Percentiles rank a stretch among this genome's conserved stretches.
Conservation (phyloP, 2,113 vertebrate genomes). For the Syrrhaptes paradoxus region DNA sequence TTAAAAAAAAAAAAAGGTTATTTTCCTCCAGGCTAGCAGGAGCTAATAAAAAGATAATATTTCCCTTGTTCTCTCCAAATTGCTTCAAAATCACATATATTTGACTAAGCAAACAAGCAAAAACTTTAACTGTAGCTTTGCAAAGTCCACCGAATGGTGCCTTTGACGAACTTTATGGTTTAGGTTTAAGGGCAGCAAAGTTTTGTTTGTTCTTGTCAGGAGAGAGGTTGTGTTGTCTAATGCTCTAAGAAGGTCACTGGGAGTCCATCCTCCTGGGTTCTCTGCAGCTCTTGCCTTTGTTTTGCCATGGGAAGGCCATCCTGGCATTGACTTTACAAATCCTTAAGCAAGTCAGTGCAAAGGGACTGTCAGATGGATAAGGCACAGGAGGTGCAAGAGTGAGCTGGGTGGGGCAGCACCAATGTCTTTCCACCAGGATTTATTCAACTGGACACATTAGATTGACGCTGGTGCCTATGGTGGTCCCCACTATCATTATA, state of each 20-base stretch:
- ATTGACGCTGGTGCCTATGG: not conserved
- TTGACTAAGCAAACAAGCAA: not conserved
- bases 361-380: not conserved
- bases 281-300: fast-evolving
- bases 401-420: not conserved
- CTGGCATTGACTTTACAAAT: not conserved
- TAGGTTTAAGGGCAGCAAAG: not conserved
- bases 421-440: not conserved
- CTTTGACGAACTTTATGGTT: not conserved
- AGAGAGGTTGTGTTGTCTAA: not conserved
- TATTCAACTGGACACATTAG: not conserved
- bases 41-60: not conserved
- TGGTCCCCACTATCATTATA: not conserved
- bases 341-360: fast-evolving
- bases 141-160: not conserved
- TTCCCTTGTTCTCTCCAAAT: not conserved
- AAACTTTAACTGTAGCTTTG: not conserved
- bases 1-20: not conserved
- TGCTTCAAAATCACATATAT: not conserved
- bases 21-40: conserved; percentile 11
- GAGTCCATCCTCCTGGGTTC: not conserved
- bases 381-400: not conserved
- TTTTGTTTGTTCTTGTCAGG: not conserved
- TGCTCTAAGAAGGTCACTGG: not conserved
- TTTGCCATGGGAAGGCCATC: not conserved